Base-by-base conservation (phyloP, 53 echinoderm and acorn worm species). In the Echinometra lucunter region DNA sequence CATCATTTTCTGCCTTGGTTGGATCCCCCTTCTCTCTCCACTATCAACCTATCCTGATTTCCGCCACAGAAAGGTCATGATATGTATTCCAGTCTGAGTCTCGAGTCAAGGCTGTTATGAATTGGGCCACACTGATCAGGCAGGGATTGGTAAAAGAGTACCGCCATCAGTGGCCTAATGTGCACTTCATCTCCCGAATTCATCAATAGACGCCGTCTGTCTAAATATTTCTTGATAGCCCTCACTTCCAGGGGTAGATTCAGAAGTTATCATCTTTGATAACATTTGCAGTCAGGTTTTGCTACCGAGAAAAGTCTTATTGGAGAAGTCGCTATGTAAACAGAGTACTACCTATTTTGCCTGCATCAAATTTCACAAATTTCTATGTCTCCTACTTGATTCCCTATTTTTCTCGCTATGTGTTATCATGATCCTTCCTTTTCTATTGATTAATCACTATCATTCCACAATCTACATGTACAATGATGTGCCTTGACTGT, bases 141-240 rank as follows among this genome's bases (percentile, higher is more conserved):
- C 27, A 72, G 1, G 8, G 57, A 92, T 92, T 75, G 92, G 27
- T 32, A 35, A 92, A 78, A 78, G 78, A 53, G 35, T 13, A 78
- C 92, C 92, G 92, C 75, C 92, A 75, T 78, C 78, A 74, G 47
- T 53, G 75, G 56, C 92, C 57, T 92, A 92, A 92, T 92, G 55
- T 49, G 75, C 78, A 57, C 56, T 92, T 92, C 74, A 91, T 91
- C 72, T 67, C 42, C 18, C 18, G 28, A 69, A 91, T 91, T 45
- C 58, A 69, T 91, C 91, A 91, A 91, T 91, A 66, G 91, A 66
- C 44, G 91, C 91, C 91, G 91, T 91, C 66, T 28, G 72, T 90
- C 90, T 58, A 37, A 63, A 90, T 90, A 90, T 90, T 90, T 60
- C 85, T 85, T 53, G 85, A 85, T 85, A 85, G 85, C 49, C 28